Percentiles rank a stretch among this genome's conserved stretches.
These are phyloP conservation scores for Edolisoma coerulescens DNA, from an alignment of 2,113 vertebrate genomes.

Conservation along the genomic window DNA sequence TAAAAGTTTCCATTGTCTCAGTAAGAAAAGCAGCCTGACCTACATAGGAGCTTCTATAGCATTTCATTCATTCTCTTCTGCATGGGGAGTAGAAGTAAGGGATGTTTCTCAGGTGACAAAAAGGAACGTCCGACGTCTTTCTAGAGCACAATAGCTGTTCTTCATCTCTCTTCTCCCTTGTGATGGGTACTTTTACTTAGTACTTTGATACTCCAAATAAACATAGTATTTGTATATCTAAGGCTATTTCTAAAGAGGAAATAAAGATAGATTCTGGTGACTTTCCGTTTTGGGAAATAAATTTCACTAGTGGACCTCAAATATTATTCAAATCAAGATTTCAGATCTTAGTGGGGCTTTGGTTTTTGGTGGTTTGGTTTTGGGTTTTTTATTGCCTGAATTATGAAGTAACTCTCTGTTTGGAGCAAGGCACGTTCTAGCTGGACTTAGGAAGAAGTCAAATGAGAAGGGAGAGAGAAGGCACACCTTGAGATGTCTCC, in stretches of 20 bases:
- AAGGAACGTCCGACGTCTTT: constrained; percentile 16
- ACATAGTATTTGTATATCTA: neutral
- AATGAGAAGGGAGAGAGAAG: neutral
- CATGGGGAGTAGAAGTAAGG: constrained; percentile 12
- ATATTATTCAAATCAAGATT: neutral
- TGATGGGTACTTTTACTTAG: neutral
- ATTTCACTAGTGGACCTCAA: neutral
- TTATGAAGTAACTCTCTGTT: neutral
- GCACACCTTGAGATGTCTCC: neutral
- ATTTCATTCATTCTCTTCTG: constrained; percentile 11
- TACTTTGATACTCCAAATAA: neutral
- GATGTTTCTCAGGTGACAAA: constrained; percentile 38
- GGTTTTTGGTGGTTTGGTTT: neutral
- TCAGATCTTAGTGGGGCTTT: neutral
- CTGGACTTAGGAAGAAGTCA: neutral
- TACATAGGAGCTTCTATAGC: constrained; percentile 11
- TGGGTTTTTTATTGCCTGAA: neutral
- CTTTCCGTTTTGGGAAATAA: neutral
- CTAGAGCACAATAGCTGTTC: neutral
- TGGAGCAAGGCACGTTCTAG: neutral
- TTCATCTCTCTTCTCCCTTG: neutral
- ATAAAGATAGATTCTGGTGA: neutral
- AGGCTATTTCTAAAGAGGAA: neutral
- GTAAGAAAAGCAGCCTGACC: constrained; percentile 42
- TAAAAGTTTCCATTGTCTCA: constrained; percentile 30